These are phyloP conservation scores for Cordilura impudica DNA, from an alignment of 2,888 invertebrate genomes.

Conservation along the genomic window DNA sequence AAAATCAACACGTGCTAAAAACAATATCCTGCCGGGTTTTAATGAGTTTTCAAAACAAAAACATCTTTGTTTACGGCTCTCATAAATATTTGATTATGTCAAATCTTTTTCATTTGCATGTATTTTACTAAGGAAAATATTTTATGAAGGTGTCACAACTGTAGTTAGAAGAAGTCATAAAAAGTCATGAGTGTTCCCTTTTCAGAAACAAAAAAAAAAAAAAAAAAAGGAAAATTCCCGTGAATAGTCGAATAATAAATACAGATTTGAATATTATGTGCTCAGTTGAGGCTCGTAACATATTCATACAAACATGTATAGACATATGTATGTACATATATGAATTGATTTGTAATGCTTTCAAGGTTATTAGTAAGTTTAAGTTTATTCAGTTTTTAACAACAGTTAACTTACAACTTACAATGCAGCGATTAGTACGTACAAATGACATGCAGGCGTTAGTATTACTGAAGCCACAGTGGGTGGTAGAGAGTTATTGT, in stretches of 20 bases:
- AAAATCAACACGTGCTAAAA: slow-evolving; percentile 55
- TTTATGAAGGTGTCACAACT: slow-evolving; percentile 34
- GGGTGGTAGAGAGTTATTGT: slow-evolving; percentile 21
- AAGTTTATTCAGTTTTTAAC: neutral
- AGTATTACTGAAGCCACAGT: slow-evolving; percentile 1
- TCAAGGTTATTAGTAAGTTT: slow-evolving; percentile 44
- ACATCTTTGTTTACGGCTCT: slow-evolving; percentile 18
- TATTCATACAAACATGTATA: neutral
- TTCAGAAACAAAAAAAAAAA: neutral
- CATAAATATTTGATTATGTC: slow-evolving; percentile 27
- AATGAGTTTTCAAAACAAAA: slow-evolving; percentile 36
- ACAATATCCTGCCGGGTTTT: slow-evolving; percentile 41
- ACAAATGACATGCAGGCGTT: neutral
- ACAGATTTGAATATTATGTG: neutral
- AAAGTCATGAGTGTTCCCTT: neutral
- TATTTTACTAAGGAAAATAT: slow-evolving; percentile 3
- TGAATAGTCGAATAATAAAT: neutral
- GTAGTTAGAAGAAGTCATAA: slow-evolving; percentile 14
- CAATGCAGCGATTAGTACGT: neutral
- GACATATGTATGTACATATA: no score
- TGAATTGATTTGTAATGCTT: slow-evolving; percentile 35
- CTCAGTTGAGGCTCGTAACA: neutral
- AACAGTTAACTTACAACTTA: slow-evolving; percentile 11
- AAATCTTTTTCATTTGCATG: neutral
- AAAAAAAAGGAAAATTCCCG: neutral